Base-by-base conservation (phyloP, 2,888 invertebrate genomes). In the Drosophila aldrichi region DNA sequence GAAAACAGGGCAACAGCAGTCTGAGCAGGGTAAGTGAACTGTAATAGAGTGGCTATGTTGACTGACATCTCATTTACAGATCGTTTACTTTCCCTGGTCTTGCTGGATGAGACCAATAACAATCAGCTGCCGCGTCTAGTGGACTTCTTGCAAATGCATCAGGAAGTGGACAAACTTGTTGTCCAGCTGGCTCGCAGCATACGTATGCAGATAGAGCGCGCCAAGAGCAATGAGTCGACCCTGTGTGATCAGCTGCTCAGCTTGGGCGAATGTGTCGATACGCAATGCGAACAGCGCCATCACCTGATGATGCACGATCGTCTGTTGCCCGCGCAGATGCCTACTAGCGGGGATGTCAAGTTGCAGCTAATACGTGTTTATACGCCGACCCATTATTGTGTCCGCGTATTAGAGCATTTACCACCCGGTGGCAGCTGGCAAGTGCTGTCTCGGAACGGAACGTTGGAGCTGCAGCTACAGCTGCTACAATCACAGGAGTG, bases 111-210 rank as follows among this genome's bases (percentile, higher is more conserved):
- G 9, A 60, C 18, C 48, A 84, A 87, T 16, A 52, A 52, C 1
- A 62, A 56, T 29, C 72, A 87, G 49, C 32, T 84, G 70, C 84
- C 84, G 6, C 88, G 85, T 0, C 66, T 84, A 1, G 82, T 84
- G 9, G 70, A 87, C 48, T 81, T 84, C 20, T n/a, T 84, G 16
- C 16, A 52, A 52, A 65, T 55, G 54, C 84, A 79, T 54, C 76
- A 84, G 46, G 14, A 25, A 0, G 62, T 84, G 8, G 82, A 87
- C 20, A 49, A 59, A 2, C 12, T 12, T 14, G 10, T 89, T 0
- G 20, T 71, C 12, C 44, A 43, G 6, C 12, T 84, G 25, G 63
- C 82, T 10, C 63, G 46, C 0, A 14, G 20, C 0, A 74, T 87
- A n/a, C 84, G 82, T 7, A 10, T 59, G 32, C 9, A 79, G 8